These are phyloP conservation scores for Danio choprae DNA, from an alignment of 2,797 vertebrate genomes.

Conservation along the genomic window DNA sequence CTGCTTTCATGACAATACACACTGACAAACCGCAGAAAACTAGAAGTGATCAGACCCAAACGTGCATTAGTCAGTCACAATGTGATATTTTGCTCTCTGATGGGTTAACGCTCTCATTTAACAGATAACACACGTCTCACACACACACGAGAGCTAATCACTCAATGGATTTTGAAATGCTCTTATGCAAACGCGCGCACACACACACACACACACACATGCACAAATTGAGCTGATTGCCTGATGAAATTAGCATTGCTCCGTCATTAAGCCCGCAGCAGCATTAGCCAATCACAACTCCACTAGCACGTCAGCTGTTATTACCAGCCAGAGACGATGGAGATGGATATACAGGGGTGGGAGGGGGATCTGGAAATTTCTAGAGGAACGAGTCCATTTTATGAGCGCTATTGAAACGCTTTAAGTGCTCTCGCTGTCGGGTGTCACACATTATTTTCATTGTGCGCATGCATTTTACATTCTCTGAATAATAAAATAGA, in stretches of 20 bases:
- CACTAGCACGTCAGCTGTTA: constrained; percentile 54
- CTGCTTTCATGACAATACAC: too few relatives aligned
- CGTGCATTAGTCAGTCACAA: too few relatives aligned
- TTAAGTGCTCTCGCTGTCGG: constrained; percentile 10
- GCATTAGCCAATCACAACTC: constrained; percentile 59
- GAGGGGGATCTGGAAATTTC: constrained; percentile 9
- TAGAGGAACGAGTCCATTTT: constrained; percentile 18
- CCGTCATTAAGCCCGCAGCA: constrained; percentile 67
- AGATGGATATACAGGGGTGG: constrained; percentile 33
- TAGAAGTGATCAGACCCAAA: too few relatives aligned
- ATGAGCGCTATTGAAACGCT: constrained; percentile 8
- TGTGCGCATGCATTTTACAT: not conserved
- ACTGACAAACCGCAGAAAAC: too few relatives aligned
- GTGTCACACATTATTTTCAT: not conserved
- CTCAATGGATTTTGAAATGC: constrained; percentile 25
- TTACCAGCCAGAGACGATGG: constrained; percentile 46
- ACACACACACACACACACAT: not conserved
- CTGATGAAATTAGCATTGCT: constrained; percentile 74
- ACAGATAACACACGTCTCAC: constrained; percentile 34
- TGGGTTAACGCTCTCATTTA: constrained; percentile 72
- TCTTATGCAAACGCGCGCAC: constrained; percentile 17
- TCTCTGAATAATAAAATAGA: not conserved
- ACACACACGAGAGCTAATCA: constrained; percentile 29
- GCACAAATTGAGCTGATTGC: constrained; percentile 52
- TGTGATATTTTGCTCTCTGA: constrained; percentile 60